Base-by-base conservation (phyloP, 2,888 invertebrate genomes). In the Yponomeuta plumbellus region DNA sequence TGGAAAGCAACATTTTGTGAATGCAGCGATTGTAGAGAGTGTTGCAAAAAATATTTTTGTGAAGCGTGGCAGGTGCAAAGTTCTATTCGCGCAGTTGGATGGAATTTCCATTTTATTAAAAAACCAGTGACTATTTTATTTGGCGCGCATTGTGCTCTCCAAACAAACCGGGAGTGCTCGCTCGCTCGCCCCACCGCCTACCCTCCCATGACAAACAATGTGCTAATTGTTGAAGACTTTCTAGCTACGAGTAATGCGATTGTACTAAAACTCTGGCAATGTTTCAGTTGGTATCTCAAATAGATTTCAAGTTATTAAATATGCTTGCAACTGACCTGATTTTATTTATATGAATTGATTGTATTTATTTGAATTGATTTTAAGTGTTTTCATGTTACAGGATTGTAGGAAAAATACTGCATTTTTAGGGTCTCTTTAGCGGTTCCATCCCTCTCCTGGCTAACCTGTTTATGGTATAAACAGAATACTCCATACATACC, bases 171-270 rank as follows among this genome's bases (percentile, higher is more conserved):
- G 10, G 23, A 23, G 26, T 34, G 34, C 23, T 34, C 34, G 34
- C 22, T 34, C 34, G 21, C 10, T n/a, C n/a, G n/a, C 4, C 21
- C 40, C 10, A 10, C n/a, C 39, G 40, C 21, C n/a, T 26, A 11
- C 17, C 23, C 64, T 57, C 23, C 22, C 20, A 23, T n/a, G 26
- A 20, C 65, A 65, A 65, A 65, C 65, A 56, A 52, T 34, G 26
- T 20, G 57, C 65, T 65, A 65, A 65, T 65, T 65, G 65, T 56
- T 34, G 17, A 65, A 39, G 65, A 65, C 23, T 57, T 56, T 20
- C 65, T 11, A 10, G 11, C 57, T 57, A n/a, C n/a, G n/a, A n/a
- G n/a, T n/a, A 23, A n/a, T 23, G 21, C 23, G 11, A 23, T 61
- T 61, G 11, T 61, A n/a, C n/a, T n/a, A 61, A 5, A 52, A 52